Percentiles rank a stretch among this genome's conserved stretches.
phyloP scores from a whole-genome alignment of 2,797 vertebrate genomes.

The Eutrigla gurnardus region DNA sequence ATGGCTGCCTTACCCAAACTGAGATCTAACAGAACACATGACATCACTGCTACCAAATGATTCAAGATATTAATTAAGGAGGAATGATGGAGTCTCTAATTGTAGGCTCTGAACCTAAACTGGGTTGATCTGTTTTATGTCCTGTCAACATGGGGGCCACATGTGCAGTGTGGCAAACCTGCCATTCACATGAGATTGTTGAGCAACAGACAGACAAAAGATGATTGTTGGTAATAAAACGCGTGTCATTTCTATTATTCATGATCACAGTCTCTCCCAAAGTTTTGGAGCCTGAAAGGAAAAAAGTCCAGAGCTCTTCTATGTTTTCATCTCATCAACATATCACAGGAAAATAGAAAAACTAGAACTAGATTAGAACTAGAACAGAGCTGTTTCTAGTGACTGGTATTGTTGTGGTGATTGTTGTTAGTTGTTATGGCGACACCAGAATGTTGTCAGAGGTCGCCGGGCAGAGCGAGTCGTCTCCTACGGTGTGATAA shows the following conservation, averaged over 20 bases:
- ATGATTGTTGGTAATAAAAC: too few species aligned
- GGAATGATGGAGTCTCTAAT: background rate
- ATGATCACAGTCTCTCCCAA: too few species aligned
- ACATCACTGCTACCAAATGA: slow-evolving; percentile 8
- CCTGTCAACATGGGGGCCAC: background rate
- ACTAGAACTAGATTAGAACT: too few species aligned
- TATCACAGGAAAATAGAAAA: background rate
- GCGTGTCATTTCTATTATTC: too few species aligned
- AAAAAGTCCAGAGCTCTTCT: background rate
- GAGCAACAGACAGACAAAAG: background rate
- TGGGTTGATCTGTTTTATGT: background rate
- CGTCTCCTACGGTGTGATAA: too few species aligned
- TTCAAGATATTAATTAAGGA: background rate
- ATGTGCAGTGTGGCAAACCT: background rate
- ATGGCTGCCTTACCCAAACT: background rate
- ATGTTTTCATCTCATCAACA: background rate
- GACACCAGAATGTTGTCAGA: too few species aligned
- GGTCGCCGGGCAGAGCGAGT: too few species aligned
- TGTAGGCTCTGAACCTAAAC: background rate
- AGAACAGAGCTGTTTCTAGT: too few species aligned
- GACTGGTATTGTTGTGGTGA: too few species aligned
- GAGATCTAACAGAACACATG: background rate
- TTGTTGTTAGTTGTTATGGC: too few species aligned
- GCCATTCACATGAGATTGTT: background rate
- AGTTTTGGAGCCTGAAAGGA: too few species aligned